Base-by-base conservation (phyloP, 2,113 vertebrate genomes). In the Globicephala melas region DNA sequence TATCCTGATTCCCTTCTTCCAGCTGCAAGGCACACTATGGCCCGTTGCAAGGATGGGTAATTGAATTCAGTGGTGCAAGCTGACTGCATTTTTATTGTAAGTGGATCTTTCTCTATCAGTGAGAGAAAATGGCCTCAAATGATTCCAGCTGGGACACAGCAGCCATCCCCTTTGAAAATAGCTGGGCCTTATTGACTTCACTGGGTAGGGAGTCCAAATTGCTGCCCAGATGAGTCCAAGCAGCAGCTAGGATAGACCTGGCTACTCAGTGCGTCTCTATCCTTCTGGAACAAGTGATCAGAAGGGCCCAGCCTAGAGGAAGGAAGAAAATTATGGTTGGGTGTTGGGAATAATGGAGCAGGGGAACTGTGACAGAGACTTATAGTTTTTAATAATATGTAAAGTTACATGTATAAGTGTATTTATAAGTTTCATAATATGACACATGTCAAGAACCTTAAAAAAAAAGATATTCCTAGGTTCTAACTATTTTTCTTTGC, bases 41-140 rank as follows among this genome's bases (percentile, higher is more conserved):
- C 86, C 96, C 68, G 95, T 94, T 68, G 31, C 89, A 91, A 90
- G 83, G 58, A 77, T 33, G 25, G 89, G 96, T 97, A 97, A 98
- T 97, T 97, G 97, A 97, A 97, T 97, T 96, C 91, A 76, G 91
- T 70, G 88, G 89, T 88, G 53, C 44, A 88, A 92, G 63, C 93
- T 74, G 86, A 62, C 96, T 97, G 82, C 91, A 38, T 96, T 96
- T 89, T 65, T 95, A 28, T 91, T 96, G 26, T 96, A 95, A 98
- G 95, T 97, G 96, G 89, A 87, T 95, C 91, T 86, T 67, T 68
- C 76, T 91, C 82, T 95, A 76, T 97, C 96, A 95, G 82, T 84
- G 96, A 96, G 89, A 96, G 97, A 96, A 98, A 97, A 98, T 97
- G 95, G 91, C 74, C 91, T 97, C 94, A 97, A 94, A 97, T 97